Base-by-base conservation (phyloP, 2,113 vertebrate genomes). In the Dicerorhinus sumatrensis region DNA sequence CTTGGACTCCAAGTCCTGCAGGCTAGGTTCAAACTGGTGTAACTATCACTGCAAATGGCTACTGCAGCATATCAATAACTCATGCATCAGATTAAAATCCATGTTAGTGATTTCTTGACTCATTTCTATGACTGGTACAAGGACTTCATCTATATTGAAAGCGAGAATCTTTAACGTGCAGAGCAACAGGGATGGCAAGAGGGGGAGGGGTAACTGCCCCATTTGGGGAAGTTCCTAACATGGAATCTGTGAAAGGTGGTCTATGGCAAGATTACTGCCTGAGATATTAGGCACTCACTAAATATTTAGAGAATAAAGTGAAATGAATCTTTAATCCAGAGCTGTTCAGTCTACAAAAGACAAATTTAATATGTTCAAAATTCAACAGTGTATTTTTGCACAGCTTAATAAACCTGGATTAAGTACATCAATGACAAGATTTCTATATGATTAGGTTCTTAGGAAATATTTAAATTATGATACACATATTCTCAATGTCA, bases 401-500 rank as follows among this genome's bases (percentile, higher is more conserved):
- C 69, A 69, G 51, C 27, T 42, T 42, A 90, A 42, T 56, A 90
- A 23, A 79, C 62, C n/a, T 42, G 75, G n/a, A 39, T 79, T 54
- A 80, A 58, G 63, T 33, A 39, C 6, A 58, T 69, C 63, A 80
- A 18, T 80, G 36, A 27, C 29, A 69, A 69, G 62, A 58, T 80
- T 56, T 80, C 9, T 79, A 54, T 65, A 31, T 65, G 60, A 54
- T 36, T 65, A 77, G 60, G n/a, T 91, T 58, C n/a, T 80, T 21
- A 91, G 18, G 51, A 91, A 80, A 69, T 91, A 91, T 80, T 90
- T 90, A 77, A 39, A 33, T 69, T 69, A 91, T 33, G 62, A 27
- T 56, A 58, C 48, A 58, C 1, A 91, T 39, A 79, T 69, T 58
- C 12, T 42, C 62, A 80, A 58, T 42, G 27, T 69, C 75, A 80